Evolutionary conservation across 2,888 invertebrate genomes (phyloP).

Genomic region (Galerucella nymphaeae): DNA sequence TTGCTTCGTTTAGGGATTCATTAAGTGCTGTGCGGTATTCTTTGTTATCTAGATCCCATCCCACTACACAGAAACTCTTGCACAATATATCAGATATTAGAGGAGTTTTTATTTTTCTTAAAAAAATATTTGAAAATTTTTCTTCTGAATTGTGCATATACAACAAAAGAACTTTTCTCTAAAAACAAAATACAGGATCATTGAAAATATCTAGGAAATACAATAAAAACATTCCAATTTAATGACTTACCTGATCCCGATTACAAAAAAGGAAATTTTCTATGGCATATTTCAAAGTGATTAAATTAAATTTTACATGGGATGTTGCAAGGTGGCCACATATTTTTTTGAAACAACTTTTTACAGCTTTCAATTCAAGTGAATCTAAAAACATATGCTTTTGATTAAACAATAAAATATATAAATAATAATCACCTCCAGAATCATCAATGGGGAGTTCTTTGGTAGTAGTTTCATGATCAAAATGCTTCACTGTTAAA

Average conservation of each 20-base stretch:
- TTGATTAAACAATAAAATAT: neutral
- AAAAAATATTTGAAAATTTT: constrained; percentile 53
- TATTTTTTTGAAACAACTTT: constrained; percentile 48
- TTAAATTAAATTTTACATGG: constrained; percentile 48
- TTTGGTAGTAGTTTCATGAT: constrained; percentile 7
- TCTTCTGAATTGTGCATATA: constrained; percentile 55
- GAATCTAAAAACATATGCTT: constrained; percentile 6
- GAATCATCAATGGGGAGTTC: neutral
- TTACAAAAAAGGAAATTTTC: constrained; percentile 40
- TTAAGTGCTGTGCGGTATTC: constrained; percentile 51
- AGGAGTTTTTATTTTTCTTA: constrained; percentile 45
- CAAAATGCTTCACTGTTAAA: constrained; percentile 37
- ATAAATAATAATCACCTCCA: neutral
- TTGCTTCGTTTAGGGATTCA: constrained; percentile 41
- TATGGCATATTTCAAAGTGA: constrained; percentile 50
- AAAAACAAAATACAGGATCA: constrained; percentile 29
- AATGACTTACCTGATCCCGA: constrained; percentile 41
- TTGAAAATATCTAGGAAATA: neutral
- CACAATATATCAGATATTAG: constrained; percentile 49
- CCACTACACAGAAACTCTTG: constrained; percentile 52
- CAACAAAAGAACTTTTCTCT: constrained; percentile 53
- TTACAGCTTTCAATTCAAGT: constrained; percentile 47
- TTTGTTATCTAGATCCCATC: constrained; percentile 56
- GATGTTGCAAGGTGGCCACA: constrained; percentile 37
- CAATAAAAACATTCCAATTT: neutral